These are phyloP conservation scores for Chrysogorgia sp. DNA, from an alignment of 92 coral and sea anemone species.

Conservation along the genomic window DNA sequence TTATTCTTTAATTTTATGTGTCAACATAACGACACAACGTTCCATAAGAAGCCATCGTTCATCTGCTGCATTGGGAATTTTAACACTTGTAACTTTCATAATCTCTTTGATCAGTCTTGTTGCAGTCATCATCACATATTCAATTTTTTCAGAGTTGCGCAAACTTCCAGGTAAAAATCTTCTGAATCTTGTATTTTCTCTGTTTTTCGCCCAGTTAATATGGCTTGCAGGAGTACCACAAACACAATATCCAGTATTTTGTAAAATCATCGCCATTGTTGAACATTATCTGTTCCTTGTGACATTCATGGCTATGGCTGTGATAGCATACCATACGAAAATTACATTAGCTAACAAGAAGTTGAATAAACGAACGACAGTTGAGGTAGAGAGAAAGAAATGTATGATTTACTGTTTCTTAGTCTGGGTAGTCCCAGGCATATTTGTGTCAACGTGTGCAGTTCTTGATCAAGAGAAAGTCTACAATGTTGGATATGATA, in stretches of 20 bases:
- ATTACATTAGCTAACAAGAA: constrained; percentile 75
- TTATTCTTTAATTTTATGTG: constrained; percentile 18
- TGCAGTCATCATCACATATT: constrained; percentile 69
- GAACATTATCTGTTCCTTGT: constrained; percentile 84
- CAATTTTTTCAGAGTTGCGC: constrained; percentile 72
- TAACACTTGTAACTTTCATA: constrained; percentile 70
- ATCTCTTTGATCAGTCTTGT: constrained; percentile 65
- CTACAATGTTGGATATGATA: constrained; percentile 4
- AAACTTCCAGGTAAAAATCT: constrained; percentile 90
- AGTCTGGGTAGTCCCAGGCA: constrained; percentile 20
- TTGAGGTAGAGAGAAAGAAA: background rate
- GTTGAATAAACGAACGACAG: background rate
- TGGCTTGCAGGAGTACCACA: constrained; percentile 81
- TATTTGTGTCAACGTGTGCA: background rate
- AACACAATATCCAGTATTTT: constrained; percentile 73
- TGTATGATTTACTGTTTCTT: constrained; percentile 5
- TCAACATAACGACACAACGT: background rate
- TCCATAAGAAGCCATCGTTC: background rate
- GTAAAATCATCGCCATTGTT: constrained; percentile 64
- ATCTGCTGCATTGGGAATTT: constrained; percentile 21
- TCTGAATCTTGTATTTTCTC: constrained; percentile 77
- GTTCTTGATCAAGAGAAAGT: background rate
- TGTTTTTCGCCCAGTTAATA: constrained; percentile 79
- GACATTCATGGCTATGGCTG: constrained; percentile 78
- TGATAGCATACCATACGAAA: constrained; percentile 84